phyloP scores from a whole-genome alignment of 2,797 vertebrate species.

The Scolopax bukidnonensis region DNA sequence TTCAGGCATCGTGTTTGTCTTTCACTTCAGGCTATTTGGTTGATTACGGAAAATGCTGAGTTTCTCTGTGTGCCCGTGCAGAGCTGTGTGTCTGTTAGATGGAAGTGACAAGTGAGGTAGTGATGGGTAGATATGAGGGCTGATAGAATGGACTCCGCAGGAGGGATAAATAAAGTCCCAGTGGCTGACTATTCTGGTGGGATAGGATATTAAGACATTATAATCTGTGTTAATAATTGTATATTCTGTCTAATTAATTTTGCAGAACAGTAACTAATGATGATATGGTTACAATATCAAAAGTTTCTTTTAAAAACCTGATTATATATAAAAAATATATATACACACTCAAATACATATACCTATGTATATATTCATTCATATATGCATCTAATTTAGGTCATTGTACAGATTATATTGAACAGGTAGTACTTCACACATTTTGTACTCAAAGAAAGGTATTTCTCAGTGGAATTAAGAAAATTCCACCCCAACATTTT shows the following conservation, averaged over 20 bases:
- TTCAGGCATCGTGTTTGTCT: constrained; percentile 74
- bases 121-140: background rate
- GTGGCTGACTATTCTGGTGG: background rate
- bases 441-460: background rate
- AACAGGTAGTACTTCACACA: background rate
- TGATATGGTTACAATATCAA: background rate
- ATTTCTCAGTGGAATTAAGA: background rate
- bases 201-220: background rate
- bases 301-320: background rate
- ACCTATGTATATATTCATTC: background rate
- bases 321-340: background rate
- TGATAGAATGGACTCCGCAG: background rate
- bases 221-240: background rate
- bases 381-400: background rate
- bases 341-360: background rate
- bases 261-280: background rate
- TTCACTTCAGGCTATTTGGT: constrained; percentile 71
- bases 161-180: background rate
- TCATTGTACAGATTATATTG: background rate
- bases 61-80: background rate
- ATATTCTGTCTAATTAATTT: background rate
- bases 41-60: constrained; percentile 29
- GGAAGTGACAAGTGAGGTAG: constrained; percentile 30
- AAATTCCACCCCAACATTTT: background rate
- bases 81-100: background rate